phyloP scores from a whole-genome alignment of 2,888 invertebrate genomes.

The Leucophenga montana region DNA sequence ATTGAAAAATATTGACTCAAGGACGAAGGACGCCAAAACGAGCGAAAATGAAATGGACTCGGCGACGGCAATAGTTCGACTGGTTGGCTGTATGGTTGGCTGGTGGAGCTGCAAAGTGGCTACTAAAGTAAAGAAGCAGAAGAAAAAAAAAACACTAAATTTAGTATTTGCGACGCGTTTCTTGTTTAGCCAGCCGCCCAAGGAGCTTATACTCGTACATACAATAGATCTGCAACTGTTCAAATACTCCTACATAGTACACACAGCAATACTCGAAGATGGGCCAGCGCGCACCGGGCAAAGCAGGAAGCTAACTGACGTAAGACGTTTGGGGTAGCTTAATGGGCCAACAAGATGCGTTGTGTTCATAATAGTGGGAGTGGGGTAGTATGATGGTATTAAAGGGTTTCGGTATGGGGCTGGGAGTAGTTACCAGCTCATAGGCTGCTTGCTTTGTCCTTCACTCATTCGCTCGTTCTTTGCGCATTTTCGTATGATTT shows the following conservation, averaged over 20 bases:
- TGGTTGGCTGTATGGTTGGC: background rate
- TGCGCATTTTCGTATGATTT: background rate
- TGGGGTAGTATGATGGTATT: too few relatives aligned
- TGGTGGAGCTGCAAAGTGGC: background rate
- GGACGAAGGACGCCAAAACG: background rate
- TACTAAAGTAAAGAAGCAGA: background rate
- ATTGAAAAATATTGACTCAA: constrained; percentile 17
- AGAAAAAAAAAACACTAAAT: constrained; percentile 11
- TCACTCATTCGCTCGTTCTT: background rate
- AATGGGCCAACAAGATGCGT: too few relatives aligned
- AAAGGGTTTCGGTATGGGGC: too few relatives aligned
- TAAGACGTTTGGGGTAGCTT: background rate
- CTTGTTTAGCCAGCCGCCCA: constrained; percentile 8
- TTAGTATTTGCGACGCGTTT: constrained; percentile 22
- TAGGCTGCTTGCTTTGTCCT: too few relatives aligned
- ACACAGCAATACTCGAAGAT: too few relatives aligned
- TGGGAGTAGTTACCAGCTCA: too few relatives aligned
- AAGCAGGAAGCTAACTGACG: background rate
- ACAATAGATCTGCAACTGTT: too few relatives aligned
- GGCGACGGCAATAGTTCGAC: background rate
- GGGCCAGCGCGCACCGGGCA: background rate
- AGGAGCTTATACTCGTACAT: background rate
- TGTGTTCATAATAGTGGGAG: too few relatives aligned
- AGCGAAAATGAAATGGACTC: background rate
- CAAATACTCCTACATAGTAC: too few relatives aligned